phyloP scores from a whole-genome alignment of 2,888 invertebrate genomes.

The Apamea anceps region DNA sequence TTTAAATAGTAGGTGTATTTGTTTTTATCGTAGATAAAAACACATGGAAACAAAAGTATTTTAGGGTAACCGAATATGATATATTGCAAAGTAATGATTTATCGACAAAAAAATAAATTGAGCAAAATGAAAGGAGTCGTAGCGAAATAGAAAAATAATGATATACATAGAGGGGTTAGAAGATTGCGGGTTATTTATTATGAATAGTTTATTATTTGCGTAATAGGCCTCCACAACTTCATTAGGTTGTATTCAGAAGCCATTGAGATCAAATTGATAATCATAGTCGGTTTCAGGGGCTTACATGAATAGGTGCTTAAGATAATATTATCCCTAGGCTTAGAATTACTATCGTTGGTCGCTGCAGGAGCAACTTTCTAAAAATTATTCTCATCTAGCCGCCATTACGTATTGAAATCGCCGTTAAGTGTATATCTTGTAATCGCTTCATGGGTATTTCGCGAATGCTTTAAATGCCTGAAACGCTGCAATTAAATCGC shows the following conservation, averaged over 20 bases:
- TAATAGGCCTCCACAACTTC: constrained; percentile 59
- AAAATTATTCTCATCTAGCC: constrained; percentile 70
- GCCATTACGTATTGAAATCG: constrained; percentile 60
- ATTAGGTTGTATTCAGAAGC: constrained; percentile 66
- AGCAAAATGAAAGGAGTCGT: constrained; percentile 44
- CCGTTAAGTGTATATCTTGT: constrained; percentile 61
- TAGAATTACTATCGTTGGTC: constrained; percentile 56
- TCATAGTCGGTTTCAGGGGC: constrained; percentile 59
- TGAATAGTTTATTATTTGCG: constrained; percentile 63
- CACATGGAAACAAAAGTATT: constrained; percentile 30
- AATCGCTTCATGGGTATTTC: constrained; percentile 54
- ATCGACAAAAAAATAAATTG: constrained; percentile 39
- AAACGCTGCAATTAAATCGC: constrained; percentile 70
- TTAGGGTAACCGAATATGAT: constrained; percentile 12
- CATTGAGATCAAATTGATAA: constrained; percentile 64
- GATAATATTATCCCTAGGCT: constrained; percentile 65
- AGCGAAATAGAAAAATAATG: constrained; percentile 54
- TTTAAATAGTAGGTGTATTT: not conserved
- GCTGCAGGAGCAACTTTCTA: constrained; percentile 74
- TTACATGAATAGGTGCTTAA: constrained; percentile 63
- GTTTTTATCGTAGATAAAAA: not conserved
- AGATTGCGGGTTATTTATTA: constrained; percentile 57
- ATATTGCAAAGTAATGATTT: constrained; percentile 45
- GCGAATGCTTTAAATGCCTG: constrained; percentile 45
- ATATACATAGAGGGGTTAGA: constrained; percentile 37